A percentile compares a stretch with the other conserved stretches of the same genome.
Conservation (phyloP, 2,113 vertebrate species). For the Dipodomys ordii region DNA sequence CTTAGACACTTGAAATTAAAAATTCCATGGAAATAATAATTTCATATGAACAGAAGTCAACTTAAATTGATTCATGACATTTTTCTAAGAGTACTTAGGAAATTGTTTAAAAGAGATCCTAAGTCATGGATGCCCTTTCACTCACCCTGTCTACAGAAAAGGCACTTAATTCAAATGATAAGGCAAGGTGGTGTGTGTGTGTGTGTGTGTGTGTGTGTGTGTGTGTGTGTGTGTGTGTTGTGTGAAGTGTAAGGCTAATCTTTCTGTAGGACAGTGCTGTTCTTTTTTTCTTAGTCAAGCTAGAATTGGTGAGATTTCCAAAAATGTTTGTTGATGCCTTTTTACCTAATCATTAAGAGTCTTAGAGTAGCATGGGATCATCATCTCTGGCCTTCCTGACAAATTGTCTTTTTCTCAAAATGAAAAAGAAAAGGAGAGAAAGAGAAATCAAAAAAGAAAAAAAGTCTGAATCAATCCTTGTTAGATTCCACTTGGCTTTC, state of each 20-base stretch:
- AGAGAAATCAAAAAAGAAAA: neutral
- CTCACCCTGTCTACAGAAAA: neutral
- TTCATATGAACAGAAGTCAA: slow-evolving; percentile 1
- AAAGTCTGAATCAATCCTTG: neutral
- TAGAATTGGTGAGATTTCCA: neutral
- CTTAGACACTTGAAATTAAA: neutral
- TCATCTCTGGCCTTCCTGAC: neutral
- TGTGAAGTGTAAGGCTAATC: neutral
- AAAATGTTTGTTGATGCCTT: neutral
- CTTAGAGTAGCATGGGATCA: neutral
- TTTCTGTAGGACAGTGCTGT: neutral
- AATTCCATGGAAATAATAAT: slow-evolving; percentile 28
- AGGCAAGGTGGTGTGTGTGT: neutral
- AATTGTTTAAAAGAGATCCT: neutral
- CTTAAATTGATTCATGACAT: neutral
- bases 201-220: neutral
- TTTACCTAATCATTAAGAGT: neutral
- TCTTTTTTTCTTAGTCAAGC: neutral
- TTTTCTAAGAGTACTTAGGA: slow-evolving; percentile 13
- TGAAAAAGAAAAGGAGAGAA: too few relatives aligned
- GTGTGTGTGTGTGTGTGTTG: neutral
- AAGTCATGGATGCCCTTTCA: neutral
- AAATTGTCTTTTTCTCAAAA: neutral
- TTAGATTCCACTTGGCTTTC: neutral
- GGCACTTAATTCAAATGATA: neutral